Evolutionary conservation across 2,113 vertebrate species (phyloP).

Genomic region (Gila orcuttii): DNA sequence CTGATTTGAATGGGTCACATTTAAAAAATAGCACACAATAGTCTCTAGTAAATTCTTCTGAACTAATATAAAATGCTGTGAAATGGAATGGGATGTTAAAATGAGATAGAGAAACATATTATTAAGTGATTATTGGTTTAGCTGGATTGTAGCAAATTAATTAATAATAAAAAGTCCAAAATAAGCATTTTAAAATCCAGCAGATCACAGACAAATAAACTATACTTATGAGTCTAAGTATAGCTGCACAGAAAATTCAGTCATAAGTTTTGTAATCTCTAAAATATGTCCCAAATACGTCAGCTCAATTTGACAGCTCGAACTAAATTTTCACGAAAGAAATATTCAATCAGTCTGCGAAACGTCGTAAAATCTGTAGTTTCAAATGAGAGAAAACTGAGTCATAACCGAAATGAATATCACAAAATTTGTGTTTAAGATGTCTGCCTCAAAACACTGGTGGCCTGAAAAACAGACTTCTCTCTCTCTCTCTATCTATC

Average conservation of each 20-base stretch:
- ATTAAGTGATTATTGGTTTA: neutral
- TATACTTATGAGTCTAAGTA: neutral
- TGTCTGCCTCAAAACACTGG: neutral
- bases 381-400: slow-evolving; percentile 30
- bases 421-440: neutral
- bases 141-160: neutral
- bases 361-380: slow-evolving; percentile 4
- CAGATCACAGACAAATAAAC: neutral
- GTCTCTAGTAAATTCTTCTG: neutral
- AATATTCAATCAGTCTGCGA: neutral
- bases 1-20: neutral
- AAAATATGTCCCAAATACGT: neutral
- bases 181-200: neutral
- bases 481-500: neutral
- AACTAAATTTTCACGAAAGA: slow-evolving; percentile 18
- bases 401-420: slow-evolving; percentile 29
- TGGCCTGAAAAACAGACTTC: slow-evolving; percentile 41
- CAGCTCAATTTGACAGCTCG: neutral
- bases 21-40: neutral
- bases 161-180: neutral
- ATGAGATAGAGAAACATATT: neutral
- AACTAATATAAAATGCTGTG: neutral
- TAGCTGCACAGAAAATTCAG: no score
- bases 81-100: neutral
- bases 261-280: neutral